Evolutionary conservation across 2,113 vertebrate genomes (phyloP).

Genomic region (Pyxicephalus adspersus): DNA sequence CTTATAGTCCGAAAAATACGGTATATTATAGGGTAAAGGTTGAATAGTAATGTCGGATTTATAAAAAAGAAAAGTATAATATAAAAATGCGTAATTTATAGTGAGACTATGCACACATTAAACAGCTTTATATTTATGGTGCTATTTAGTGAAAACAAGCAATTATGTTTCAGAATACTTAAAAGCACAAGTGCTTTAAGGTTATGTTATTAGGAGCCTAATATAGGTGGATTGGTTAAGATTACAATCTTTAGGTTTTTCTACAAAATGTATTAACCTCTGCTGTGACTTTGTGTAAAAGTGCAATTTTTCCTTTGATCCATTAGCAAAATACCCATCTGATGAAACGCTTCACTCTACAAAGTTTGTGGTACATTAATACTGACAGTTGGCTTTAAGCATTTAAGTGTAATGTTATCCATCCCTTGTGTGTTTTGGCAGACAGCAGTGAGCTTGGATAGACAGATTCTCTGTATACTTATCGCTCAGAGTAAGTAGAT

Average conservation of each 20-base stretch:
- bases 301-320: constrained; percentile 77
- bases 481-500: constrained; percentile 72
- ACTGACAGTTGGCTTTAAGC: constrained; percentile 72
- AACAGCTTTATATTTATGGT: no score
- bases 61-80: no score
- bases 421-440: constrained; percentile 71
- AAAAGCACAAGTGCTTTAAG: constrained; percentile 4
- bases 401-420: constrained; percentile 77
- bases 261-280: constrained; percentile 73
- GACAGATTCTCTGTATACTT: constrained; percentile 71
- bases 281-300: constrained; percentile 62
- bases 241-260: constrained; percentile 67
- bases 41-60: no score
- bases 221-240: constrained; percentile 62
- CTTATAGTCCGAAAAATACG: no score
- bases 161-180: not conserved
- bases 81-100: no score
- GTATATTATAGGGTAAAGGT: no score
- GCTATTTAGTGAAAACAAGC: no score
- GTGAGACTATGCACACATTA: no score
- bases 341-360: constrained; percentile 69
- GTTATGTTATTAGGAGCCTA: constrained; percentile 54
- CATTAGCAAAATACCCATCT: constrained; percentile 78
- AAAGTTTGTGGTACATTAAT: constrained; percentile 72
- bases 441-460: constrained; percentile 68